Evolutionary conservation across 2,888 invertebrate species (phyloP), one percentile per base, ranked within the genome.

Genomic region (Eupithecia tripunctaria): DNA sequence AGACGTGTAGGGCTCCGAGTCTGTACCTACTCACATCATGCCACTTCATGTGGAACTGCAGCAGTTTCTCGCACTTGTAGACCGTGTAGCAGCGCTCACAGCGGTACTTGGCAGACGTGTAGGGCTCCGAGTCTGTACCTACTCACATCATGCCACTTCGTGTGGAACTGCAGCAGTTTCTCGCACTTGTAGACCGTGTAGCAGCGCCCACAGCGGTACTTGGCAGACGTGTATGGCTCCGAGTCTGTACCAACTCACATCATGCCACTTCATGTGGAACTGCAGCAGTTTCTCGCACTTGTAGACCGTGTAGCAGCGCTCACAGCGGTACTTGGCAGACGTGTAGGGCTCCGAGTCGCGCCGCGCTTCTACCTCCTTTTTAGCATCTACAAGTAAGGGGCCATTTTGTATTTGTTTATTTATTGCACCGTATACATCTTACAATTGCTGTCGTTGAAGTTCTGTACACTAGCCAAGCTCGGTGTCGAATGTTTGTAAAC

Each of bases 221-320:
- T 43, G 1, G 76, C 76, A 1, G 67, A 43, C 1, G 59, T 32
- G 29, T 76, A 76, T 15, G 64, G 64, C 64, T 65, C 32, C 62
- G 62, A 63, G 0, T n/a, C 3, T 27, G 59, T 59, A 59, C 27
- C 4, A 27, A 59, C 29, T 63, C 43, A 73, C 76, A 18, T 74
- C 68, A 63, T 76, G 76, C 73, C 76, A 76, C 27, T 70, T 70
- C 73, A 72, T 72, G 38, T 76, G 76, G 43, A 74, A 74, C 21
- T 73, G 68, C 51, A 74, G 43, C 1, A 76, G 27, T 21, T 74
- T 74, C 65, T 74, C 70, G 7, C 76, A 72, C 29, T 73, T 76
- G 38, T 73, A 76, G 7, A 73, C 71, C 4, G 76, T 76, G 38
- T 67, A 76, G 38, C 76, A 76, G 1, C 67, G 64, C 18, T 66